Evolutionary conservation across 2,888 invertebrate species (phyloP), one percentile per base, ranked within the genome.

Genomic region (Andrena dorsata): DNA sequence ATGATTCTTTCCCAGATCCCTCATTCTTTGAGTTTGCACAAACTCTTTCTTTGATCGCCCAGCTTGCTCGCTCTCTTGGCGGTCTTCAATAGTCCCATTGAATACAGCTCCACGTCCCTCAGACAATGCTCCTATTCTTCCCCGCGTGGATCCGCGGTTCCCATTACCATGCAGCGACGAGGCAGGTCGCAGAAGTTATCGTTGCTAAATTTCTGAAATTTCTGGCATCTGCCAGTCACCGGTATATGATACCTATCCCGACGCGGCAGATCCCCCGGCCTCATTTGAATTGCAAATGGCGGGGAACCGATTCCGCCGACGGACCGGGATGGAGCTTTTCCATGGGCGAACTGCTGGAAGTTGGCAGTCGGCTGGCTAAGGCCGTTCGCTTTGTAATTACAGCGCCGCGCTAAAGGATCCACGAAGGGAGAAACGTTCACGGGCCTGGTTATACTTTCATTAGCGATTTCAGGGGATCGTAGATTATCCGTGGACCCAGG

Each of bases 271-370:
- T 78, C 75, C 83, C 73, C 76, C 56, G 61, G 63, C 51, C 74
- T 77, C 82, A 71, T 88, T 87, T 88, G 86, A 86, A 88, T 89
- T 89, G 89, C 88, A 88, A 89, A 89, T 86, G 26, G 58, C 30
- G 60, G 32, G 58, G 20, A 58, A 76, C 53, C 69, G 80, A 80
- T 80, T 72, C 71, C 35, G 51, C 41, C 69, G 81, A 56, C 82
- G 82, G 77, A 84, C 82, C 76, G 76, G 23, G 73, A 72, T 71
- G 76, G 66, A 71, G 76, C 84, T 87, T 80, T 80, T 74, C 83
- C 74, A 74, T 61, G 66, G 66, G 70, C 30, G 32, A 56, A 56
- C 73, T 32, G 65, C 65, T 64, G 75, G 70, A 85, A 82, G 26
- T 73, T 72, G 76, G 35, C 53, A 8, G 41, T 30, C 41, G 23